Evolutionary conservation across 2,888 invertebrate species (phyloP).

Genomic region (Anaspis maculata): DNA sequence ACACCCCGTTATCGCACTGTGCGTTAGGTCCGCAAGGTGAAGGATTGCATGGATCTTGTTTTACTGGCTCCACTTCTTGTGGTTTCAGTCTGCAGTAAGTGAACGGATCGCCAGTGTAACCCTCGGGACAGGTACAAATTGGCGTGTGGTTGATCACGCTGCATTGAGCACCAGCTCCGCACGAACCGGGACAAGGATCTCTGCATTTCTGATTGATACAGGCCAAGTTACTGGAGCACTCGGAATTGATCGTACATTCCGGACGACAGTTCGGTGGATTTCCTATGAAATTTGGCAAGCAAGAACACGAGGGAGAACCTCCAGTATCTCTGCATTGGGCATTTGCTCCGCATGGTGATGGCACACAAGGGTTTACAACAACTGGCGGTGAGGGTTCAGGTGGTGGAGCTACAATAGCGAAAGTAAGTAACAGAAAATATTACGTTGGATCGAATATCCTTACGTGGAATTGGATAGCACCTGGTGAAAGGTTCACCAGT

Average conservation of each 20-base stretch:
- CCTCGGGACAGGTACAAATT: conserved; percentile 58
- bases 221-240: conserved; percentile 58
- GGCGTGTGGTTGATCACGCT: conserved; percentile 68
- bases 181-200: conserved; percentile 70
- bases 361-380: conserved; percentile 58
- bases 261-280: conserved; percentile 66
- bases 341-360: conserved; percentile 67
- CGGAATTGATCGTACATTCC: conserved; percentile 62
- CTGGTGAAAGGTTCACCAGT: conserved; percentile 70
- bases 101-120: conserved; percentile 60
- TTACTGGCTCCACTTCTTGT: conserved; percentile 19
- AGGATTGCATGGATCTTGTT: conserved; percentile 50
- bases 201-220: conserved; percentile 67
- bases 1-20: conserved; percentile 55
- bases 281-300: conserved; percentile 56
- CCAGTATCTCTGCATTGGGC: conserved; percentile 60
- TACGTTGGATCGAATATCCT: no score
- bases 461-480: conserved; percentile 52
- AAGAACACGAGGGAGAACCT: conserved; percentile 60
- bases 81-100: conserved; percentile 34
- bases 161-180: conserved; percentile 63
- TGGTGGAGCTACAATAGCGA: conserved; percentile 23
- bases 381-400: conserved; percentile 26
- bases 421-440: neutral
- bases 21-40: conserved; percentile 60